Percentiles rank a stretch among this genome's conserved stretches.
These are phyloP conservation scores for Drosophila subobscura DNA, from an alignment of 1,140 invertebrate genomes.

Conservation along the genomic window DNA sequence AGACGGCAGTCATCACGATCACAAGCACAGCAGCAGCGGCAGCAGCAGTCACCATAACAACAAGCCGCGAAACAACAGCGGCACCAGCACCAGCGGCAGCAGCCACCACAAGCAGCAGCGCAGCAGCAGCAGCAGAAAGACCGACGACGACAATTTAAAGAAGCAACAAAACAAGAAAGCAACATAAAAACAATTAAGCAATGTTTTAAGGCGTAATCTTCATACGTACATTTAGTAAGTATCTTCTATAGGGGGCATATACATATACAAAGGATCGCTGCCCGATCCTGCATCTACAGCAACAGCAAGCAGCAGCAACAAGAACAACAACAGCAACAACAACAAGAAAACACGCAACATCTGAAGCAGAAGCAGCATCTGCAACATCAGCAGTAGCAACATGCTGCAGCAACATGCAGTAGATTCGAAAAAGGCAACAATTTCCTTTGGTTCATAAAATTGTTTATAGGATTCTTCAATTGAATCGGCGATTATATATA, in stretches of 20 bases:
- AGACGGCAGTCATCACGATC: too few relatives aligned
- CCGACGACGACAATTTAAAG: too few relatives aligned
- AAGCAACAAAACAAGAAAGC: slow-evolving; percentile 18
- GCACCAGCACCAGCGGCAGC: neutral
- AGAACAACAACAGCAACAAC: slow-evolving; percentile 6
- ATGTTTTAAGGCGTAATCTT: slow-evolving; percentile 40
- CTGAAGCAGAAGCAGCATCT: slow-evolving; percentile 15
- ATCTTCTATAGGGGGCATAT: slow-evolving; percentile 36
- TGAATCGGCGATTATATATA: too few relatives aligned
- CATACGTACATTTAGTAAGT: slow-evolving; percentile 51
- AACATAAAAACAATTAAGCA: slow-evolving; percentile 31
- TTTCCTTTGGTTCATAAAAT: slow-evolving; percentile 53
- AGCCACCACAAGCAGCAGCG: neutral
- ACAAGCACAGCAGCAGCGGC: too few relatives aligned
- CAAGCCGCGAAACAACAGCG: neutral
- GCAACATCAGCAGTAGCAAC: neutral
- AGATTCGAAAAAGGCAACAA: slow-evolving; percentile 39
- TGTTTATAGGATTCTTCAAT: slow-evolving; percentile 7
- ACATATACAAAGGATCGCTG: slow-evolving; percentile 35
- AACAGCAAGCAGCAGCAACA: neutral
- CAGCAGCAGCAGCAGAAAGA: too few relatives aligned
- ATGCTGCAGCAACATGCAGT: slow-evolving; percentile 2
- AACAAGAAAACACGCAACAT: slow-evolving; percentile 4
- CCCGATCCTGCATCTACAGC: neutral
- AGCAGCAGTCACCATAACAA: neutral